Evolutionary conservation across 2,888 invertebrate genomes (phyloP), one percentile per base, ranked within the genome.

Genomic region (Spialia ferax): DNA sequence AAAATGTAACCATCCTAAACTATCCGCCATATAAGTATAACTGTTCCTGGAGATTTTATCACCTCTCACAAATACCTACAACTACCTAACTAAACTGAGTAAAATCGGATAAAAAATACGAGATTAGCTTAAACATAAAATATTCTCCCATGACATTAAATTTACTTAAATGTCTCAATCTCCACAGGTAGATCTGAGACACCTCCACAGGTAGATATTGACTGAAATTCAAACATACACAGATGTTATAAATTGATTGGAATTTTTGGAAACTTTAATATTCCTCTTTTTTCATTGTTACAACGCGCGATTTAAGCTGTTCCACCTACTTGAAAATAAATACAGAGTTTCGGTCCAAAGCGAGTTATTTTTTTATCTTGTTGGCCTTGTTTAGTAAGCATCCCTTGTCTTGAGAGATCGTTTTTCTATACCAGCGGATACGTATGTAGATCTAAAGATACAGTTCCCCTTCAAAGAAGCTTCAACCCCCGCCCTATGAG

Each of bases 401-500:
- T 75, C 74, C 75, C 77, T 73, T 73, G 73, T 75, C 70, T 23
- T 13, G 11, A 67, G 23, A 48, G 67, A 26, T 57, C 60, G 62
- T 59, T 32, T 38, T 60, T 62, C 18, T 45, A 15, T 45, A 18
- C 18, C 18, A 20, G 10, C 18, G 38, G 64, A 26, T 69, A 69
- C n/a, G 45, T 61, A 63, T 62, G 67, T 68, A 70, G 65, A 68
- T 74, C 63, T 69, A 70, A 74, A 77, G 74, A 74, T 68, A 74
- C 70, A 70, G 75, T 73, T 80, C 80, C 83, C 82, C 83, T 79
- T 77, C 76, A 71, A 74, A 72, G 80, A 78, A 83, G 78, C 74
- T 70, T 71, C 81, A 75, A 78, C 85, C 87, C 86, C 83, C 84
- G 81, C 84, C 91, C 89, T 79, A 74, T 71, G 84, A 80, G 87